Base-by-base conservation (phyloP, 2,797 vertebrate genomes). In the Sebastes steindachneri region DNA sequence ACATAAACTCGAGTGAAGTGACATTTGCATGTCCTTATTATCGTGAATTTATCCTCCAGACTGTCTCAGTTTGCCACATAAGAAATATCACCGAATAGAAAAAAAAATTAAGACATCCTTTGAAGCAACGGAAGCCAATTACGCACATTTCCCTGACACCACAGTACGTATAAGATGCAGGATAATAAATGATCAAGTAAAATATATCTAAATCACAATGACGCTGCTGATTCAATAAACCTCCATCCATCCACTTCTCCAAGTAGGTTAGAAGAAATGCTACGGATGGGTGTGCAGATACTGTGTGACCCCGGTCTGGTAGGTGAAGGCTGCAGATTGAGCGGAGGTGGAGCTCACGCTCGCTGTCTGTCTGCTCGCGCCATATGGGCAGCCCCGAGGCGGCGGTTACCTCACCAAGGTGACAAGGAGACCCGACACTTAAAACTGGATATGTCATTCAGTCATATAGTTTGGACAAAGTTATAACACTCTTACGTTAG, bases 341-440 rank as follows among this genome's bases (percentile, higher is more conserved):
- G 89, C 2, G 82, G 73, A 86, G 90, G 80, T 86, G 87, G 81
- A 84, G 85, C 55, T 23, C 77, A 75, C 33, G 72, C 72, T 80
- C 35, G 70, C 79, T 76, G 76, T 85, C 83, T 80, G 73, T 86
- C 85, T 83, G 77, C 69, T 82, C 35, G 31, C 7, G 78, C 93
- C 93, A 94, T 95, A 92, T 94, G 94, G 91, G 37, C 54, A 19
- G 88, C 93, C 90, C 0, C 0, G 82, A 81, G 90, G 93, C 92
- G n/a, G 53, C 57, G 45, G 74, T 87, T 84, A 84, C 83, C 77
- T 90, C 88, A 84, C 55, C 89, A 89, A 93, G 88, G 90, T 88
- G 90, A 92, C 81, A 81, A 73, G 66, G 74, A 89, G 68, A 86
- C 60, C 68, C 33, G 21, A 45, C 54, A 60, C 57, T 60, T 59